Evolutionary conservation across 2,113 vertebrate genomes (phyloP), one percentile per base, ranked within the genome.

Genomic region (Phoenicopterus ruber): DNA sequence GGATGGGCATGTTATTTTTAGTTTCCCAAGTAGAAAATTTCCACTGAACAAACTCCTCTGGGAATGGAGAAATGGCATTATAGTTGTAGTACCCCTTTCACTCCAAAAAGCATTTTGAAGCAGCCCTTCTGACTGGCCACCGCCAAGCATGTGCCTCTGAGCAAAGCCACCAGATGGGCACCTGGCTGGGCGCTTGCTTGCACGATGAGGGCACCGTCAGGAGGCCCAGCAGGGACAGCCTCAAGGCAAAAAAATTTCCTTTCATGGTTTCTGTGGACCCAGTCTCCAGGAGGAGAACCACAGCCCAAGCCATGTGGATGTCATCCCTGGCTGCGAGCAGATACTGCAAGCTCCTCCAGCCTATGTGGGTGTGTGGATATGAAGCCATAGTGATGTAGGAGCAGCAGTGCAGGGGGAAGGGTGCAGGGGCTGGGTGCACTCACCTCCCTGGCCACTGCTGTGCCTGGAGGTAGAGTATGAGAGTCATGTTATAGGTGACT

Each of bases 91-190:
- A 46, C 59, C 59, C 21, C 20, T 92, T 88, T 42, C 22, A 62
- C 46, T 74, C 80, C 2, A 3, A 46, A 84, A 89, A 78, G 22
- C 54, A 26, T 55, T 73, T 65, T 18, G 69, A 50, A 70, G 76
- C 58, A 80, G 67, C 71, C 44, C 81, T 81, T 88, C 54, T 78
- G 81, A 42, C 40, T 0, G 0, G 20, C 32, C 73, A 22, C 5
- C 1, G 4, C 36, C 0, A 0, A 54, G 81, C 32, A 8, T 10
- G 69, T 70, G 82, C 32, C 81, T 84, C 40, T 2, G 0, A 9
- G 80, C 83, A 65, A 1, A 61, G 76, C 49, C 77, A 81, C 82
- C 82, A 93, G 93, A 80, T 61, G 79, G 91, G 62, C 46, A 34
- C 57, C 70, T 31, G 55, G 13, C 81, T 16, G 34, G 50, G 55